Conservation (phyloP, 1,140 invertebrate genomes). For the Ridgeia piscesae region DNA sequence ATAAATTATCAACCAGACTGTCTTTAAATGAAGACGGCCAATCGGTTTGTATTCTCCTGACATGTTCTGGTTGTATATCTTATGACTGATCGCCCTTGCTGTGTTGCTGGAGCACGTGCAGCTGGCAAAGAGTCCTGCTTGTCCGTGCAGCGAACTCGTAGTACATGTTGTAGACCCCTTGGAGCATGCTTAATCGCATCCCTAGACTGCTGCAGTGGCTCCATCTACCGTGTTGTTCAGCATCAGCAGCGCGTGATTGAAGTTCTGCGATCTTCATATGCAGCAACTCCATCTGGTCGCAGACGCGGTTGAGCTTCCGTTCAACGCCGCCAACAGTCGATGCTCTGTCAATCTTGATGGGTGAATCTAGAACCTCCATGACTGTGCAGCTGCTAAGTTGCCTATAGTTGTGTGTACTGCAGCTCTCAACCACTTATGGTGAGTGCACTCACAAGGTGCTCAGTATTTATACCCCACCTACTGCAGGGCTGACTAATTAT, state of each 20-base stretch:
- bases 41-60: no score
- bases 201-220: neutral
- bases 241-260: neutral
- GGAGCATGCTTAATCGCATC: neutral
- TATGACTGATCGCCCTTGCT: neutral
- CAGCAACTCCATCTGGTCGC: neutral
- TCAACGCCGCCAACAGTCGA: neutral
- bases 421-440: neutral
- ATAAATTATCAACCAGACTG: neutral
- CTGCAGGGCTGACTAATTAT: no score
- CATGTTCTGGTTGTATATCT: neutral
- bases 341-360: neutral
- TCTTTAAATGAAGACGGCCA: neutral
- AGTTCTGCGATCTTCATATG: neutral
- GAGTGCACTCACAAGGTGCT: neutral
- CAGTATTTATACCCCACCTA: neutral
- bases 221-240: neutral
- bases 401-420: neutral
- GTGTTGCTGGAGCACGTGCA: neutral
- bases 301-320: neutral
- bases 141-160: neutral
- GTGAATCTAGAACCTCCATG: neutral
- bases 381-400: neutral
- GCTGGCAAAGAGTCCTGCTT: neutral
- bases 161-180: neutral